Base-by-base conservation (phyloP, 2,888 invertebrate species). In the Periphyllus acericola region DNA sequence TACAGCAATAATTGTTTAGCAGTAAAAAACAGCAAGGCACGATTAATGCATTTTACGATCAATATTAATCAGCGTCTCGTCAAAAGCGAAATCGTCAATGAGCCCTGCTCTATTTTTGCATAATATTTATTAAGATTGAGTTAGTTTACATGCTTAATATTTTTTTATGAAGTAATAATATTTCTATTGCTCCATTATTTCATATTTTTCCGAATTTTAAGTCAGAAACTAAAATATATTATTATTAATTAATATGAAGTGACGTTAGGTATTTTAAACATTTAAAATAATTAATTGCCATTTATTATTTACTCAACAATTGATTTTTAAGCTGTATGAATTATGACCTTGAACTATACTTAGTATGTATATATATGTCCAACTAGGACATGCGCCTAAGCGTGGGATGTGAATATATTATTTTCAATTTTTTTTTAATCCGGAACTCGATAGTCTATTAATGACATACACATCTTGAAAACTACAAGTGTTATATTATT, bases 281-380 rank as follows among this genome's bases (percentile, higher is more conserved):
- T 68, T 68, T 68, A 1, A 25, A 68, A 68, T 29, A 68, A 29
- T 66, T 66, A 21, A 25, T 60, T 60, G 60, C 46, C 32, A 72
- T 83, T n/a, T 75, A 75, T 75, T 74, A 55, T 29, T 36, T 21
- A n/a, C 75, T 75, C 76, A 60, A 76, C 25, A 40, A 46, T 84
- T 76, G 75, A 84, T 83, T 60, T 71, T 11, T 66, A 83, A 55
- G 36, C 6, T 74, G n/a, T 36, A 52, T 40, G 6, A 2, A 19
- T 8, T 5, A 72, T 40, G 74, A 60, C 83, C 83, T 75, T 60
- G 74, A 60, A 83, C 74, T 76, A 84, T 66, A 76, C 25, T n/a
- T 72, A 34, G 11, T 11, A 21, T 32, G 25, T 71, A 14, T 71
- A 14, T 82, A 17, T 25, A 21, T 32, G 74, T n/a, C 34, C 52